These are phyloP conservation scores for Antheraea pernyi DNA, from an alignment of 1,140 invertebrate species.

Conservation along the genomic window DNA sequence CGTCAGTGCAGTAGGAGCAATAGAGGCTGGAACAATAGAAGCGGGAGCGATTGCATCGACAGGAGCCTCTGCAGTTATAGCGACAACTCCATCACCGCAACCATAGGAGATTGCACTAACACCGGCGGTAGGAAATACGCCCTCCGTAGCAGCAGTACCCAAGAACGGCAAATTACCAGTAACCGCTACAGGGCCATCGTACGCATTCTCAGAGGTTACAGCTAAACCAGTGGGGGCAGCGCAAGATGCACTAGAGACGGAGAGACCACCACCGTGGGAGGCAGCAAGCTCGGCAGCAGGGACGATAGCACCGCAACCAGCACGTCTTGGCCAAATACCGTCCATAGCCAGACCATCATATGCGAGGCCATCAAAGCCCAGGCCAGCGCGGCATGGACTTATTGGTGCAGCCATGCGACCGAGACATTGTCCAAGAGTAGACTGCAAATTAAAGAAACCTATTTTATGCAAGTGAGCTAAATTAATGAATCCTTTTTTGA, in stretches of 20 bases:
- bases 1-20: background rate
- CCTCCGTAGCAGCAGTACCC: slow-evolving; percentile 41
- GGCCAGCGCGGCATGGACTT: too few species aligned
- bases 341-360: background rate
- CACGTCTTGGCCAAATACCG: background rate
- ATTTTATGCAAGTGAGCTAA: background rate
- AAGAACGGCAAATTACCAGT: slow-evolving; percentile 46
- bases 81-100: slow-evolving; percentile 21
- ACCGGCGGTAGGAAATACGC: slow-evolving; percentile 42
- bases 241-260: slow-evolving; percentile 32
- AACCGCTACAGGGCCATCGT: slow-evolving; percentile 36
- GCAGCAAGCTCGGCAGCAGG: slow-evolving; percentile 13
- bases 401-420: background rate
- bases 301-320: background rate
- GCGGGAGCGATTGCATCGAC: background rate
- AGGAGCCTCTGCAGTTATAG: slow-evolving; percentile 17
- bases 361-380: background rate
- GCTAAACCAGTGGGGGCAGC: slow-evolving; percentile 35
- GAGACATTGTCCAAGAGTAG: background rate
- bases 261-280: slow-evolving; percentile 32
- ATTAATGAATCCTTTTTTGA: too few species aligned
- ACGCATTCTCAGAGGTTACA: slow-evolving; percentile 32
- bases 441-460: background rate
- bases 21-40: background rate
- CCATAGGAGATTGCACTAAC: slow-evolving; percentile 33